Base-by-base conservation (phyloP, 2,888 invertebrate species). In the Dioctria linearis region DNA sequence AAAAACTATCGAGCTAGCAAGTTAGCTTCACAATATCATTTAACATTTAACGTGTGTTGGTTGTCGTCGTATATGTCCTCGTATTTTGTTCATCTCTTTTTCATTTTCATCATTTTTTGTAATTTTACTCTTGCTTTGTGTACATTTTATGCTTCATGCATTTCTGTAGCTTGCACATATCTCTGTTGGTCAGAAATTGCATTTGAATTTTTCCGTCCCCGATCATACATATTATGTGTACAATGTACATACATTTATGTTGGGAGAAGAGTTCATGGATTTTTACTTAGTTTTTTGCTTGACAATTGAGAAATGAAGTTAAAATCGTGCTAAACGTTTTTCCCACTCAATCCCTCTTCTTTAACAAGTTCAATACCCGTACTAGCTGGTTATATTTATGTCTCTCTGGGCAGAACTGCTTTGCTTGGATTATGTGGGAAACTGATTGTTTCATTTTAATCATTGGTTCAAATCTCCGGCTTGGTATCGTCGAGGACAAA, bases 331-430 rank as follows among this genome's bases (percentile, higher is more conserved):
- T 81, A 76, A 80, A 76, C 76, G 80, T 76, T 79, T 81, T 81
- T 81, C 80, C 80, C 81, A 81, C 81, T 81, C 80, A 81, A 81
- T 81, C 80, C 81, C 76, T 81, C 81, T 81, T 81, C 69, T 79
- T 80, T 49, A 76, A 79, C 69, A 69, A 79, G 79, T 79, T 80
- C 79, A 66, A 73, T 65, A 81, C 65, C 63, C 79, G 80, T 37
- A 61, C 79, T 43, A 25, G 11, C 49, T 25, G 42, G 71, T 79
- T 61, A 61, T 25, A 25, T 61, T 61, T 61, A 61, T 61, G 54
- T n/a, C 5, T 61, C 6, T 61, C 39, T 13, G 25, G 37, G n/a
- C 37, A 61, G 61, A 61, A 61, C n/a, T 25, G 25, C 25, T 25
- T 61, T 61, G 61, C 39, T 37, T 25, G 25, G n/a, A 11, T 61